Percentiles rank a stretch among this genome's conserved stretches.
Conservation (phyloP, 2,888 invertebrate genomes). For the Fissipunctia ypsillon region DNA sequence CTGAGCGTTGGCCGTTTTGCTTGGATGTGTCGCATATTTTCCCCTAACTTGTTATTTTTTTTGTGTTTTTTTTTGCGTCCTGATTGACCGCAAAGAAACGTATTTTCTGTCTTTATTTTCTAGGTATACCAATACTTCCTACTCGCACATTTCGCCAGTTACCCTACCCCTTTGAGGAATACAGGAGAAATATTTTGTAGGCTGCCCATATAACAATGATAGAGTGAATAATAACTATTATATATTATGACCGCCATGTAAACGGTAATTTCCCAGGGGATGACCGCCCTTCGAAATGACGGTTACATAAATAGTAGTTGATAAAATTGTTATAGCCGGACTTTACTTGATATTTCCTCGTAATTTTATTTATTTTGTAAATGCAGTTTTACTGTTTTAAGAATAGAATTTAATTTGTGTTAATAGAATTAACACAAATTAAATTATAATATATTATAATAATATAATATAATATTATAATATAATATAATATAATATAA, state of each 20-base stretch:
- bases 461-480: no score
- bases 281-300: constrained; percentile 10
- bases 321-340: background rate
- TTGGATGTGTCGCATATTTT: no score
- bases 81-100: no score
- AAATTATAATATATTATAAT: no score
- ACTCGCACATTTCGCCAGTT: background rate
- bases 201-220: background rate
- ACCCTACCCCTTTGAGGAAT: background rate
- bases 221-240: constrained; percentile 36
- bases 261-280: constrained; percentile 44
- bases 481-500: no score
- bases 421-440: background rate
- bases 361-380: background rate
- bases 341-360: background rate
- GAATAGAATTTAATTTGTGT: no score
- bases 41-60: no score
- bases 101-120: no score
- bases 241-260: constrained; percentile 19
- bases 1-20: no score
- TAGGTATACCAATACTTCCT: no score
- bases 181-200: background rate
- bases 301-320: constrained; percentile 5
- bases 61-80: no score
- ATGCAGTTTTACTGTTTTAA: background rate